phyloP scores from a whole-genome alignment of 2,888 invertebrate species.

The Eristalis intricaria region DNA sequence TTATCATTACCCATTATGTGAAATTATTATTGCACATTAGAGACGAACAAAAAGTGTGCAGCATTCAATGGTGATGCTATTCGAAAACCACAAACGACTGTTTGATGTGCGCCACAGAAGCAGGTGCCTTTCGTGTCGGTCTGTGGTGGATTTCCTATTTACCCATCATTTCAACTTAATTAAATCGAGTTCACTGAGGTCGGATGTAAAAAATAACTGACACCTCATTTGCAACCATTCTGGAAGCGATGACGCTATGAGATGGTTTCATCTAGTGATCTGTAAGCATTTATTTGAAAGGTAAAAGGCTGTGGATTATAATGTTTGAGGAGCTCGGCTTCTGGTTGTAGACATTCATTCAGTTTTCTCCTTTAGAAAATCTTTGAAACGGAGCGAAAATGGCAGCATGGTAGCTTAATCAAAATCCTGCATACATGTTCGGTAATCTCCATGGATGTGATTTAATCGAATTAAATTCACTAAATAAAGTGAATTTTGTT shows the following conservation, averaged over 20 bases:
- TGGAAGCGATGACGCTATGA: background rate
- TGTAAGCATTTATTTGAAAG: background rate
- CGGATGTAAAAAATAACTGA: slow-evolving; percentile 23
- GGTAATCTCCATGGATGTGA: too few relatives aligned
- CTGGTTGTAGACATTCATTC: too few relatives aligned
- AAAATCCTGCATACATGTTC: too few relatives aligned
- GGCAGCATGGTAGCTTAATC: too few relatives aligned
- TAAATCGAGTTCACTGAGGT: slow-evolving; percentile 24
- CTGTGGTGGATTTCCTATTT: slow-evolving; percentile 30
- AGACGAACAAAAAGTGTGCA: slow-evolving; percentile 41
- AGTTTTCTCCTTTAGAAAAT: too few relatives aligned
- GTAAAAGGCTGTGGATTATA: too few relatives aligned
- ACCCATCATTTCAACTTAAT: slow-evolving; percentile 43
- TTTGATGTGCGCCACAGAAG: background rate
- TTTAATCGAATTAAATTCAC: too few relatives aligned
- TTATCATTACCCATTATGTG: too few relatives aligned
- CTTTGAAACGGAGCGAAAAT: too few relatives aligned
- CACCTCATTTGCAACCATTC: slow-evolving; percentile 17
- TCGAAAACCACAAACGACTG: slow-evolving; percentile 52
- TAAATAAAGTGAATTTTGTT: too few relatives aligned
- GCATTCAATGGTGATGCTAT: slow-evolving; percentile 8
- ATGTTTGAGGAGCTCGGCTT: too few relatives aligned
- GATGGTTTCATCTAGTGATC: background rate
- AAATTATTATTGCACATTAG: too few relatives aligned
- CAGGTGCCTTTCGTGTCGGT: background rate